These are phyloP conservation scores for Folsomia candida DNA, from an alignment of 2,888 invertebrate species.

Conservation along the genomic window DNA sequence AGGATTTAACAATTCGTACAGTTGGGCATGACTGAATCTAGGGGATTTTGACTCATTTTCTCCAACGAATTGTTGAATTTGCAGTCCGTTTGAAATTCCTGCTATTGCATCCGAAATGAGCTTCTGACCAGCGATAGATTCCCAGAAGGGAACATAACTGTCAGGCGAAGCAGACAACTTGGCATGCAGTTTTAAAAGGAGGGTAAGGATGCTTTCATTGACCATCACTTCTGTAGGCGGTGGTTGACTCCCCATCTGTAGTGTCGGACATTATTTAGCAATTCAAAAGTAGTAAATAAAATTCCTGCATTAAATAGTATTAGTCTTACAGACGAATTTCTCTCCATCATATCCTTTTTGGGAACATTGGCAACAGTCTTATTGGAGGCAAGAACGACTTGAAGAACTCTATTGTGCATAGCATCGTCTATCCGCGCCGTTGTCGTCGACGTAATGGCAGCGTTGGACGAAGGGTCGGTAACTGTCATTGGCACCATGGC, in stretches of 20 bases:
- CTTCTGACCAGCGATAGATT: constrained; percentile 40
- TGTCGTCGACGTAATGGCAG: background rate
- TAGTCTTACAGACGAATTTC: constrained; percentile 40
- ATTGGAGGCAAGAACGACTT: constrained; percentile 41
- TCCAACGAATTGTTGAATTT: constrained; percentile 5
- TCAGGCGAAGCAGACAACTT: constrained; percentile 80
- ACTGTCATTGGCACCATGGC: background rate
- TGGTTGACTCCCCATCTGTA: constrained; percentile 33
- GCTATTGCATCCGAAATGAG: constrained; percentile 37
- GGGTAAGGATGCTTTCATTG: constrained; percentile 84
- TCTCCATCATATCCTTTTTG: constrained; percentile 43
- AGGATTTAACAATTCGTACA: constrained; percentile 20
- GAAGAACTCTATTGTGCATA: constrained; percentile 19
- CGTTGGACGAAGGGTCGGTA: background rate
- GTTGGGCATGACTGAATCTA: constrained; percentile 21
- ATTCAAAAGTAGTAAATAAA: too few species aligned
- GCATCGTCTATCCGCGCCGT: background rate
- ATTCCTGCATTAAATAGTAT: background rate
- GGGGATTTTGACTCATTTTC: background rate
- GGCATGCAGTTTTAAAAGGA: constrained; percentile 84
- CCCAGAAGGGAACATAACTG: constrained; percentile 63
- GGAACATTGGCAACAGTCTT: constrained; percentile 41
- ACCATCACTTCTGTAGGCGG: constrained; percentile 60
- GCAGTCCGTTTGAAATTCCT: constrained; percentile 33
- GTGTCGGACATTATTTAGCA: background rate